Evolutionary conservation across 1,140 invertebrate species (phyloP), one percentile per base, ranked within the genome.

Genomic region (Melitaea cinxia): DNA sequence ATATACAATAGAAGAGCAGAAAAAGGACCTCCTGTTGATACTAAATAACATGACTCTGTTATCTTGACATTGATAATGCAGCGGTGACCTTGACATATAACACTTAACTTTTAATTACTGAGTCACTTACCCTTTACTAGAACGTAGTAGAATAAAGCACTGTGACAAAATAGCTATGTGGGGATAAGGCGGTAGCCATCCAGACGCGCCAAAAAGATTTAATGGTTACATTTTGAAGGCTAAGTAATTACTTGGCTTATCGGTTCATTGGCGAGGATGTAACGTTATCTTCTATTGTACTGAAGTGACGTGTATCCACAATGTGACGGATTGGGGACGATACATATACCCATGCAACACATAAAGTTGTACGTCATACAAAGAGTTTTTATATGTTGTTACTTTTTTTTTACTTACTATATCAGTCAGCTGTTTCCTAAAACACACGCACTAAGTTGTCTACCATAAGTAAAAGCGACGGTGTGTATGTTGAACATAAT

Each of bases 171-270:
- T 37, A 37, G 35, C 30, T 33, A 33, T 10, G 12, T 9, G 12
- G 35, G 33, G 35, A 15, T 39, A 4, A 15, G 35, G 14, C 1
- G 35, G 14, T 1, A 39, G 35, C 12, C 35, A 39, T 14, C 12
- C 35, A 39, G n/a, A 39, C 37, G 7, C 17, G 15, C 37, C 12
- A 42, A 14, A 42, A 42, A 42, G 37, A 42, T 42, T 42, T 42
- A 42, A 42, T 17, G 37, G 15, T 5, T 14, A 15, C 37, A 17
- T 6, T 6, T 42, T 42, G 7, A 42, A 42, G 14, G 37, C 28
- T 55, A 55, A 55, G 33, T 55, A 55, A 55, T 55, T 55, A 24
- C 19, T 55, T 17, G 7, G 1, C 33, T 55, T 55, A 55, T 55
- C 53, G 35, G 15, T 55, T 37, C 2, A 55, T 39, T 12, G 0